A percentile compares a stretch with the other conserved stretches of the same genome.
phyloP scores from a whole-genome alignment of 1,140 invertebrate genomes.

The Aporrectodea caliginosa region DNA sequence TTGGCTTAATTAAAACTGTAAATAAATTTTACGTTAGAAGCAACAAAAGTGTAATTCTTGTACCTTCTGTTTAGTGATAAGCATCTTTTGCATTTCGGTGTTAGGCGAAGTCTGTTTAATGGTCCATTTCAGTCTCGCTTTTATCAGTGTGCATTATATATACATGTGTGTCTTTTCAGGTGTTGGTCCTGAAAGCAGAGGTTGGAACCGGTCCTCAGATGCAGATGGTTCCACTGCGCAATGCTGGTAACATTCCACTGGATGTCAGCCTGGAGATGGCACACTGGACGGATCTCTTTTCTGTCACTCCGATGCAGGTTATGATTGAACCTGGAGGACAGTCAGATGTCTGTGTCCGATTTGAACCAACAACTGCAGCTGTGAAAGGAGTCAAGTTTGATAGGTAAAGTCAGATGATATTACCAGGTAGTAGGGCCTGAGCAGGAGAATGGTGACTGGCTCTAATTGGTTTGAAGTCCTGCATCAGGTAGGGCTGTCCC shows the following conservation, averaged over 20 bases:
- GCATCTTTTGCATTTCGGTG: not conserved
- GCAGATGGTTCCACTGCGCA: constrained; percentile 17
- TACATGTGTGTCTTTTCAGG: not conserved
- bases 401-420: no score
- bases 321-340: constrained; percentile 21
- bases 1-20: no score
- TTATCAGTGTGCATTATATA: not conserved
- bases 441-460: no score
- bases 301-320: constrained; percentile 19
- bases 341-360: constrained; percentile 18
- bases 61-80: no score
- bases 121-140: not conserved
- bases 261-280: constrained; percentile 22
- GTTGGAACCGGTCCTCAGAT: constrained; percentile 2
- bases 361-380: constrained; percentile 9
- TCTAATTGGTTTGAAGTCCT: no score
- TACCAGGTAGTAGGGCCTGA: no score
- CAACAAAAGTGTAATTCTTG: no score
- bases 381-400: not conserved
- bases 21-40: no score
- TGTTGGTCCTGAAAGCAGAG: not conserved
- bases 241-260: constrained; percentile 29
- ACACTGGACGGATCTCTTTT: constrained; percentile 25
- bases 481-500: no score
- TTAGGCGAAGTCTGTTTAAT: not conserved